A percentile compares a stretch with the other conserved stretches of the same genome.
Evolutionary conservation across 2,797 vertebrate genomes (phyloP).

Genomic region (Leptatherina wallacei): DNA sequence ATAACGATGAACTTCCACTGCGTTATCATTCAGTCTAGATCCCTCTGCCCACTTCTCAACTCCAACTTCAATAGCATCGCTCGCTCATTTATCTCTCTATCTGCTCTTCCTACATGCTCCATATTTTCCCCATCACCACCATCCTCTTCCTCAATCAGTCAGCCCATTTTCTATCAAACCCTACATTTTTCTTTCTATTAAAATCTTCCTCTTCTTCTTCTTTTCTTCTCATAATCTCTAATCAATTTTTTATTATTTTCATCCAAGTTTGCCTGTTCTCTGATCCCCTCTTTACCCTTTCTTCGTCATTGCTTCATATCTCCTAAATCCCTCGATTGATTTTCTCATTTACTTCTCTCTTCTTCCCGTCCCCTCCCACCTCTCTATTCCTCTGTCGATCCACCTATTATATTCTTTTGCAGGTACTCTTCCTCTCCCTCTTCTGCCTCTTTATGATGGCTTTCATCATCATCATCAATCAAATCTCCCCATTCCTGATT

Average conservation of each 20-base stretch:
- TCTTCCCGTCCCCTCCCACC: constrained; percentile 11
- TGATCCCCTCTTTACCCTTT: not conserved
- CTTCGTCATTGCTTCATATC: constrained; percentile 12
- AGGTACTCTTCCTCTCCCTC: not conserved
- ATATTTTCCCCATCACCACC: constrained; percentile 5
- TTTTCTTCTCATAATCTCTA: constrained; percentile 25
- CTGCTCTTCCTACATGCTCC: not conserved
- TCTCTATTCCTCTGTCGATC: constrained; percentile 8
- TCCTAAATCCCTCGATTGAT: constrained; percentile 36
- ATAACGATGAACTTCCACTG: constrained; percentile 32
- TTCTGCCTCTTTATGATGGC: constrained; percentile 15
- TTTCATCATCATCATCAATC: constrained; percentile 48
- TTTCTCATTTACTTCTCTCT: constrained; percentile 5
- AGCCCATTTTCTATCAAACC: too few species aligned
- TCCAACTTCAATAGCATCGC: not conserved
- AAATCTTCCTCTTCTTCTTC: not conserved
- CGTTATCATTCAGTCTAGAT: not conserved
- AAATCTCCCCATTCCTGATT: constrained; percentile 17
- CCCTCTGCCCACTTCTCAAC: not conserved
- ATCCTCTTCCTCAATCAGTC: constrained; percentile 21
- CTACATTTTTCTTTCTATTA: too few species aligned
- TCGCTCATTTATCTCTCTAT: not conserved
- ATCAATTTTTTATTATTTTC: constrained; percentile 46
- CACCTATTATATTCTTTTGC: constrained; percentile 4
- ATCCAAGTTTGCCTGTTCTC: constrained; percentile 18